Evolutionary conservation across 2,797 vertebrate genomes (phyloP).

Genomic region (Agapornis canus): DNA sequence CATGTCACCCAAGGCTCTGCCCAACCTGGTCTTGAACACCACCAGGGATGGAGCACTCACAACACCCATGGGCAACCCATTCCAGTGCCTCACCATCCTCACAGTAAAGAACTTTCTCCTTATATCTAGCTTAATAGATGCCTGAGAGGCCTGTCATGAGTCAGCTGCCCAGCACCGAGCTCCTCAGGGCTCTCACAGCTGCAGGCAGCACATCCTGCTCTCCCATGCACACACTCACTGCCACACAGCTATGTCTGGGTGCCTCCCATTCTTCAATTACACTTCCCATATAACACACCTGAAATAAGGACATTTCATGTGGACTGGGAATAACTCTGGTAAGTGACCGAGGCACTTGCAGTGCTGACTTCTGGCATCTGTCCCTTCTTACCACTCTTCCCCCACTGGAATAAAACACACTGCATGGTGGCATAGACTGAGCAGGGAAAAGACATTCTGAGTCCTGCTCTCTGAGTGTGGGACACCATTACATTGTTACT

Average conservation of each 20-base stretch:
- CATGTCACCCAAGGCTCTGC: too few relatives aligned
- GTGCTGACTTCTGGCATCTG: background rate
- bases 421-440: rapidly evolving
- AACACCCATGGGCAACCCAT: background rate
- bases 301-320: background rate
- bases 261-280: background rate
- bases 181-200: background rate
- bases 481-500: background rate
- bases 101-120: background rate
- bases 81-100: background rate
- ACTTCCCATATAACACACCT: background rate
- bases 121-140: background rate
- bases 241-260: rapidly evolving
- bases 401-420: background rate
- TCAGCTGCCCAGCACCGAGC: rapidly evolving
- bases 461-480: background rate
- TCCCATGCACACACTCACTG: background rate
- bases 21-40: too few relatives aligned
- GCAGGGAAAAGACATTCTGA: background rate
- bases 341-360: background rate
- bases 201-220: background rate
- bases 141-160: background rate
- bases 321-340: background rate
- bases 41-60: background rate
- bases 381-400: background rate